A percentile compares a stretch with the other conserved stretches of the same genome.
Conservation (phyloP, 2,797 vertebrate genomes). For the Bradypodion ventrale region DNA sequence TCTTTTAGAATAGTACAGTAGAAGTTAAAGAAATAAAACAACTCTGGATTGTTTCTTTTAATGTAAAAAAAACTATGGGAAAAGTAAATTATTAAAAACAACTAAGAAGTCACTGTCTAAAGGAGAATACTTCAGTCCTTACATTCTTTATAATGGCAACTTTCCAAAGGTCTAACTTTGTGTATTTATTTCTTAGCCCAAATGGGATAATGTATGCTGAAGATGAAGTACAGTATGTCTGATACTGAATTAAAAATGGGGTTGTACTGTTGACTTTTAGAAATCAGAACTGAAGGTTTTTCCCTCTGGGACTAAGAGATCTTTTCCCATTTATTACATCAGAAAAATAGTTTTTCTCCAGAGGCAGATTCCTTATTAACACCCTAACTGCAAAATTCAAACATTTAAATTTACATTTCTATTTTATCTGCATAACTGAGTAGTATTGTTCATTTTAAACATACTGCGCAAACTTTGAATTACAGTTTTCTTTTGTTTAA, state of each 20-base stretch:
- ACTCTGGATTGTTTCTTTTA: background rate
- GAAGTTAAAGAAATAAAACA: slow-evolving; percentile 51
- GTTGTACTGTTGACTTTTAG: slow-evolving; percentile 41
- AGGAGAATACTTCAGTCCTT: slow-evolving; percentile 54
- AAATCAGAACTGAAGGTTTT: slow-evolving; percentile 58
- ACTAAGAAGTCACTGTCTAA: slow-evolving; percentile 40
- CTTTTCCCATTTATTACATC: slow-evolving; percentile 62
- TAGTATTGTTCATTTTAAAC: slow-evolving; percentile 20
- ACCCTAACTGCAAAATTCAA: slow-evolving; percentile 39
- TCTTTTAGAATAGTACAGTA: slow-evolving; percentile 51
- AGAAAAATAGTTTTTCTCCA: slow-evolving; percentile 37
- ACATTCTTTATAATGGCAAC: slow-evolving; percentile 57
- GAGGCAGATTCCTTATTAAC: slow-evolving; percentile 50
- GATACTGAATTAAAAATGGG: slow-evolving; percentile 45
- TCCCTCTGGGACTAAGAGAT: slow-evolving; percentile 47
- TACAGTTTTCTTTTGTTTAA: background rate
- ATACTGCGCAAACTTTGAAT: background rate
- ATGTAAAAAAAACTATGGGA: slow-evolving; percentile 51
- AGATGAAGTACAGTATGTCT: slow-evolving; percentile 49
- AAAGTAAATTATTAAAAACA: slow-evolving; percentile 40
- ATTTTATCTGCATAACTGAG: background rate
- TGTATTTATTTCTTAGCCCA: slow-evolving; percentile 44
- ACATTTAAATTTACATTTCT: slow-evolving; percentile 45
- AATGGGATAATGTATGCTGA: slow-evolving; percentile 52
- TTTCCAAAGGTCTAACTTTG: slow-evolving; percentile 44